A percentile compares a stretch with the other conserved stretches of the same genome.
Conservation (phyloP, 2,888 invertebrate species). For the Drosophila recens region DNA sequence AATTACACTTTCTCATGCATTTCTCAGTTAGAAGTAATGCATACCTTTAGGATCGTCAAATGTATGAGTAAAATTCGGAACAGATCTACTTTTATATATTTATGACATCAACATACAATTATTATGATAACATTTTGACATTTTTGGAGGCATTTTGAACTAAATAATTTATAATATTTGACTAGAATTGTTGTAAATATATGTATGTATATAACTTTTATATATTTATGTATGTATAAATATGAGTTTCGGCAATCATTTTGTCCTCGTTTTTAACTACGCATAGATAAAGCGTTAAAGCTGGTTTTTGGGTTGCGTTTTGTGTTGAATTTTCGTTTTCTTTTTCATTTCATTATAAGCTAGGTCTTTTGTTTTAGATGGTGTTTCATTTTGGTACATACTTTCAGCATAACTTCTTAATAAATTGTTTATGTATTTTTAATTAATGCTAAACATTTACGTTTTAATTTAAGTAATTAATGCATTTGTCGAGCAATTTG, state of each 20-base stretch:
- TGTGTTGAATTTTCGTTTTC: constrained; percentile 30
- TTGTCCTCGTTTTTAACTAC: constrained; percentile 38
- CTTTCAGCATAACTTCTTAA: constrained; percentile 69
- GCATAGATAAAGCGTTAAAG: constrained; percentile 66
- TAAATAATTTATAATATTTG: constrained; percentile 48
- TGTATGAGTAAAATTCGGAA: not conserved
- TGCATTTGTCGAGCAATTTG: constrained; percentile 66
- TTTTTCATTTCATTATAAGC: constrained; percentile 24
- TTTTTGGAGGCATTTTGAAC: constrained; percentile 51
- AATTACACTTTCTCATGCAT: not conserved
- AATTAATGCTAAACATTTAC: constrained; percentile 55
- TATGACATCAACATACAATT: constrained; percentile 43
- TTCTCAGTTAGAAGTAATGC: not conserved
- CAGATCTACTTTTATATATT: constrained; percentile 6
- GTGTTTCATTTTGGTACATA: constrained; percentile 47
- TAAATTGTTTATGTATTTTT: constrained; percentile 51
- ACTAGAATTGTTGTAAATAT: constrained; percentile 62
- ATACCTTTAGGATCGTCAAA: not conserved
- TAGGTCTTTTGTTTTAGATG: constrained; percentile 57
- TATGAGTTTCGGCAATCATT: constrained; percentile 32
- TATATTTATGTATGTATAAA: constrained; percentile 38
- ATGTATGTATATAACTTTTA: constrained; percentile 28
- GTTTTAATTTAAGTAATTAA: constrained; percentile 40
- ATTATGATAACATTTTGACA: constrained; percentile 42
- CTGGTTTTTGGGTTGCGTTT: constrained; percentile 58